These are phyloP conservation scores for Tenrec ecaudatus DNA, from an alignment of 2,113 vertebrate species.

Conservation along the genomic window DNA sequence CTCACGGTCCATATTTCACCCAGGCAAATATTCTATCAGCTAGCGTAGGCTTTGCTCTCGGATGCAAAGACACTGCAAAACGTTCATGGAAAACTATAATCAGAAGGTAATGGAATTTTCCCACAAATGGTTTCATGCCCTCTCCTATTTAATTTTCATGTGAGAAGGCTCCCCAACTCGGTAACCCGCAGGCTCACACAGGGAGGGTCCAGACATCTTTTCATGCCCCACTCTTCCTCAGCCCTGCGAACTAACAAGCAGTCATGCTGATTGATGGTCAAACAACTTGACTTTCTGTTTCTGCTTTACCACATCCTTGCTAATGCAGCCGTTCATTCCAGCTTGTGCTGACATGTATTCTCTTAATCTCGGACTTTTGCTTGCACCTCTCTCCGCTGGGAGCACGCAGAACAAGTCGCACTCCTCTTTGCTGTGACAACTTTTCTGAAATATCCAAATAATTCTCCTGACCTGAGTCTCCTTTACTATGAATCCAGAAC, in stretches of 20 bases:
- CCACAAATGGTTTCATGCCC: too few species aligned
- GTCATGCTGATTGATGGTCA: background rate
- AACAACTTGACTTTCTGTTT: background rate
- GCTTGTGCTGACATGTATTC: background rate
- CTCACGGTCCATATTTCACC: background rate
- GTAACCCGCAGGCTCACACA: background rate
- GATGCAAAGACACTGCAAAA: too few species aligned
- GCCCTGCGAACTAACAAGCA: background rate
- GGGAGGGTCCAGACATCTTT: background rate
- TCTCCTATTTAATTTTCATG: background rate
- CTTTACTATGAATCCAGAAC: background rate
- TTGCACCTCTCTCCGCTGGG: background rate
- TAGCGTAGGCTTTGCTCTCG: background rate
- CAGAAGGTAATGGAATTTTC: too few species aligned
- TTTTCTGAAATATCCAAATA: background rate
- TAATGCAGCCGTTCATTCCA: background rate
- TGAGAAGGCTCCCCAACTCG: background rate
- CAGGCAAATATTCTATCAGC: background rate
- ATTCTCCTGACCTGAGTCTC: background rate
- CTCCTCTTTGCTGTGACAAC: background rate
- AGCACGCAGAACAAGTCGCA: background rate
- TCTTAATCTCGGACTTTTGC: background rate
- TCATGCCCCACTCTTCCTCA: background rate
- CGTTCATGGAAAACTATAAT: too few species aligned
- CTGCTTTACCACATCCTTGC: background rate